Percentiles rank a stretch among this genome's conserved stretches.
Conservation (phyloP, 2,797 vertebrate genomes). For the Pelobates cultripes region DNA sequence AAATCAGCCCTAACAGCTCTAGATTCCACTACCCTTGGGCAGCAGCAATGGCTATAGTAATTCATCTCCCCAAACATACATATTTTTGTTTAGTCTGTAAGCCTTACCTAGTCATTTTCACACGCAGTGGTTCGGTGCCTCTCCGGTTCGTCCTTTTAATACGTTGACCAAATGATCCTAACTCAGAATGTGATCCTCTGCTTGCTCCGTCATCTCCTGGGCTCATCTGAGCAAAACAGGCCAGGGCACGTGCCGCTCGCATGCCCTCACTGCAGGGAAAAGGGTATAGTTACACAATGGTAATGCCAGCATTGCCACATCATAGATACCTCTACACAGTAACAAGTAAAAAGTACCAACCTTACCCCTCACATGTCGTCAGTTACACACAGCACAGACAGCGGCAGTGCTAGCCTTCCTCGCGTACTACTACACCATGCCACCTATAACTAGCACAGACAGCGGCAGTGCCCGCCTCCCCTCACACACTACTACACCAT, state of each 20-base stretch:
- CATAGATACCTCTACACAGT: too few relatives aligned
- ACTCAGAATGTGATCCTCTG: conserved; percentile 22
- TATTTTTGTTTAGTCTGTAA: too few relatives aligned
- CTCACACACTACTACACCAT: background rate
- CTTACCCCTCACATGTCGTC: too few relatives aligned
- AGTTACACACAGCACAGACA: background rate
- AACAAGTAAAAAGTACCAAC: too few relatives aligned
- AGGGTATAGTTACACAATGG: background rate
- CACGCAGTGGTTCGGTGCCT: background rate
- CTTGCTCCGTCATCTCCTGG: conserved; percentile 32
- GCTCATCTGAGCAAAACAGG: conserved; percentile 45
- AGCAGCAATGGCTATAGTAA: too few relatives aligned
- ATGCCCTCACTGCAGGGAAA: conserved; percentile 23
- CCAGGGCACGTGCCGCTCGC: conserved; percentile 39
- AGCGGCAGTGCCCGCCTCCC: background rate
- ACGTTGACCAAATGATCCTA: conserved; percentile 21
- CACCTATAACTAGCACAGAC: background rate
- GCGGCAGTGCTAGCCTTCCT: background rate
- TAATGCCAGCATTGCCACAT: too few relatives aligned
- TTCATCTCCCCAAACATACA: too few relatives aligned
- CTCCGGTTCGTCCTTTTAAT: conserved; percentile 16
- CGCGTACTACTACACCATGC: background rate
- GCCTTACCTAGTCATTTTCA: conserved; percentile 42
- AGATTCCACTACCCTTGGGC: too few relatives aligned
- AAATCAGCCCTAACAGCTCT: too few relatives aligned